These are phyloP conservation scores for Noctua janthina DNA, from an alignment of 2,888 invertebrate genomes.

Conservation along the genomic window DNA sequence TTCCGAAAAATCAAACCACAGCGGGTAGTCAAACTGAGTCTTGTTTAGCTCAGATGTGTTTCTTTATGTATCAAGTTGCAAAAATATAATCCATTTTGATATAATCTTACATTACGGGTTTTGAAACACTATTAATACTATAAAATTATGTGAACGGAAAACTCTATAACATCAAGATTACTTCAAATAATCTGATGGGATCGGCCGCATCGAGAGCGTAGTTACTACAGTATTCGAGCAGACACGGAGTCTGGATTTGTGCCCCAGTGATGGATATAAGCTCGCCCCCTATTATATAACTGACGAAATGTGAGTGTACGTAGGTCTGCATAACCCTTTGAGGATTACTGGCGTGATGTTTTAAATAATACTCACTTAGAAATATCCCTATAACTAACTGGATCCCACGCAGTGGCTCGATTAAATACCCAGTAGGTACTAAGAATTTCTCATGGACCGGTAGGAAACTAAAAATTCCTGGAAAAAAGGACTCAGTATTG, in stretches of 20 bases:
- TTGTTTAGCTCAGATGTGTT: not conserved
- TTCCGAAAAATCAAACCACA: not conserved
- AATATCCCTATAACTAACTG: not conserved
- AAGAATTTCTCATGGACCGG: not conserved
- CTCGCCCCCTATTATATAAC: too few species aligned
- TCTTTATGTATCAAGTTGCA: not conserved
- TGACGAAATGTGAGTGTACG: too few species aligned
- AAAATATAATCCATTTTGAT: not conserved
- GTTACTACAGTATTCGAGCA: slow-evolving; percentile 4
- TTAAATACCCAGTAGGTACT: not conserved
- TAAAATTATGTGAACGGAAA: not conserved
- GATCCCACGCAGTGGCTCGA: too few species aligned
- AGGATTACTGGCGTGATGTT: too few species aligned
- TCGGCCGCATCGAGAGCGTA: slow-evolving; percentile 3
- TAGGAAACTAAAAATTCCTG: too few species aligned
- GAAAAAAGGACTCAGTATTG: not conserved
- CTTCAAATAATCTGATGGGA: slow-evolving; percentile 2
- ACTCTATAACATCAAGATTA: not conserved
- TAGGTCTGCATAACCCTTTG: too few species aligned
- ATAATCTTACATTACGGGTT: not conserved
- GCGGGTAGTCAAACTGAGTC: not conserved
- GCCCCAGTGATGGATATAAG: too few species aligned
- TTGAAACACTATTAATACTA: not conserved
- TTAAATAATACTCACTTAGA: not conserved
- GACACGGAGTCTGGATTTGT: too few species aligned